Conservation (phyloP, 2,113 vertebrate genomes). For the Xyrauchen texanus region DNA sequence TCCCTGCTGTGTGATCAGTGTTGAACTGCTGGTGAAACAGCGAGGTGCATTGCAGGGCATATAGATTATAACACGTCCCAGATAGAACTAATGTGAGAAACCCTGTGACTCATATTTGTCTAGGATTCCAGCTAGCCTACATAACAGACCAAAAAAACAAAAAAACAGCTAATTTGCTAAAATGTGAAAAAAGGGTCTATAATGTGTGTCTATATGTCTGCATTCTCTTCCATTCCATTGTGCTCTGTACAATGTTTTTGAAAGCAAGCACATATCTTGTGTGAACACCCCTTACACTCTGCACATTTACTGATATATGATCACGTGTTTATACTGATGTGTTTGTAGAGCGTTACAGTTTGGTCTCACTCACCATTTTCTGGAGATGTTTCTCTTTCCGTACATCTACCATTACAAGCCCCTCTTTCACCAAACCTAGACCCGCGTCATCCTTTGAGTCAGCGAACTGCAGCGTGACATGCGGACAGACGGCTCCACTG, state of each 20-base stretch:
- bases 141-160: too few species aligned
- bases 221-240: too few species aligned
- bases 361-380: conserved; percentile 81
- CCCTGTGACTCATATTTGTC: too few species aligned
- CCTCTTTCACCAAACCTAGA: conserved; percentile 88
- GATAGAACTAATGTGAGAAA: neutral
- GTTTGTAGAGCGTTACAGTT: neutral
- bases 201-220: too few species aligned
- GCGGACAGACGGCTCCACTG: conserved; percentile 77
- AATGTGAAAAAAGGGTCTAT: too few species aligned
- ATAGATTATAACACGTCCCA: conserved; percentile 19
- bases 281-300: too few species aligned
- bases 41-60: conserved; percentile 11
- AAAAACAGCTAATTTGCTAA: too few species aligned
- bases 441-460: conserved; percentile 92
- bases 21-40: conserved; percentile 26
- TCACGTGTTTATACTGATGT: too few species aligned
- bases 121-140: too few species aligned
- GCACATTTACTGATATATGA: too few species aligned
- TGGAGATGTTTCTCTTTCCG: conserved; percentile 92
- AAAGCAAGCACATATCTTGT: too few species aligned
- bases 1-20: conserved; percentile 44
- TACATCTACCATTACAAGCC: conserved; percentile 90
- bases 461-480: conserved; percentile 86
- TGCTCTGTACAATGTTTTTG: too few species aligned